Conservation (phyloP, 37 sponge, comb jelly and placozoan species). For the Chondrilla cf. caribensis region DNA sequence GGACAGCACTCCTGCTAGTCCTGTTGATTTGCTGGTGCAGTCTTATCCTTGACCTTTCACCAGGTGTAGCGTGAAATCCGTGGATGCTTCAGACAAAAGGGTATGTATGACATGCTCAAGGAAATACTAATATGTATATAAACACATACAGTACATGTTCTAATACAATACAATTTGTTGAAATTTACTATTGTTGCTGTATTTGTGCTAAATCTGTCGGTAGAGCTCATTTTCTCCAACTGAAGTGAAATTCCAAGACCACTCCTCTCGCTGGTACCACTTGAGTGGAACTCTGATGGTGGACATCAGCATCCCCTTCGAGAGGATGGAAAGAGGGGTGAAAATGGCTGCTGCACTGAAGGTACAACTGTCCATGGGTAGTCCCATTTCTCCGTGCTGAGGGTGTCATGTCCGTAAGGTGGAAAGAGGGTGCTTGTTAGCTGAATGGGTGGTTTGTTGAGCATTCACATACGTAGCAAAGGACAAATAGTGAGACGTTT, state of each 20-base stretch:
- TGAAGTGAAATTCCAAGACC: slow-evolving; percentile 9
- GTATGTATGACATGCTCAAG: background rate
- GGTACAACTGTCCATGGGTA: too few species aligned
- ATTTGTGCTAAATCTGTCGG: background rate
- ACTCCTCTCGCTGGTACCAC: background rate
- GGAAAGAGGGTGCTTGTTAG: too few species aligned
- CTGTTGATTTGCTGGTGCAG: too few species aligned
- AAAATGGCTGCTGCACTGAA: background rate
- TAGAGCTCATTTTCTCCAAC: slow-evolving; percentile 3
- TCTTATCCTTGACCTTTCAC: background rate
- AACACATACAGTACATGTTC: too few species aligned
- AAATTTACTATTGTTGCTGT: background rate
- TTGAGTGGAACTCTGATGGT: background rate
- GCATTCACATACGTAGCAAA: too few species aligned
- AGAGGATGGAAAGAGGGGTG: background rate
- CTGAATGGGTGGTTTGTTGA: too few species aligned
- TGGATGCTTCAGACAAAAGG: background rate
- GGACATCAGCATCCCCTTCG: background rate
- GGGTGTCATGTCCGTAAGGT: too few species aligned
- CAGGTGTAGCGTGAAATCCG: background rate
- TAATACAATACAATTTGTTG: too few species aligned
- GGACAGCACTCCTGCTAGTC: too few species aligned
- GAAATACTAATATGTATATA: too few species aligned
- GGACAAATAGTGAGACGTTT: too few species aligned
- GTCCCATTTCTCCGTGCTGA: too few species aligned